Base-by-base conservation (phyloP, 37 sponge, comb jelly and placozoan genomes). In the Tethya wilhelma region DNA sequence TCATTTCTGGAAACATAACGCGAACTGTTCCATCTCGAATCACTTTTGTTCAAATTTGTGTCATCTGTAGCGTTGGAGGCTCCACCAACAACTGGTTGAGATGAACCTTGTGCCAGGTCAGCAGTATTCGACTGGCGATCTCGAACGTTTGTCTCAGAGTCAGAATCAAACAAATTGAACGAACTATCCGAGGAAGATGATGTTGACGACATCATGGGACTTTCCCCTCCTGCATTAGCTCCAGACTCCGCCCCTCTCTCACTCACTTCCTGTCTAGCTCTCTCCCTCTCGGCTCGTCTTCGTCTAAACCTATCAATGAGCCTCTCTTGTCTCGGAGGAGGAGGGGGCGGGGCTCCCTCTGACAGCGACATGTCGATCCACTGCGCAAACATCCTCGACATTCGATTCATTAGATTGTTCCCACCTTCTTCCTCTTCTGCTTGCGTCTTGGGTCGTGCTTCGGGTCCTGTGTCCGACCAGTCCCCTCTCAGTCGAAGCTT, bases 401-500 rank as follows among this genome's bases (percentile, higher is more conserved):
- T 69, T 9, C 87, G 39, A 19, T 73, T 44, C 83, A 93, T 84
- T 25, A 92, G 73, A 38, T 55, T 64, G 26, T 38, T 20, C 0
- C 67, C 58, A 2, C 71, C 59, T 38, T 81, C 77, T 20, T 64
- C 68, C 33, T 78, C 60, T 33, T 75, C 59, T 0, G 71, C 34
- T 6, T 65, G 53, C 14, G 17, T 38, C 42, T 84, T 86, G 8
- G 96, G 96, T 19, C 93, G 77, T 20, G 96, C 89, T 2, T 80
- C 84, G 11, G 96, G 96, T 4, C 96, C 96, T 7, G 96, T 95
- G 66, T 95, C 96, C 22, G 96, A 95, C 96, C 96, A 95, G 57
- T 95, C 96, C 20, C 93, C 93, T 69, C 96, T 69, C 38, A 95
- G 64, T 34, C 93, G 81, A 46, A 95, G 28, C 78, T 93, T 76